These are phyloP conservation scores for Pagetopsis macropterus DNA, from an alignment of 2,797 vertebrate species.

Conservation along the genomic window DNA sequence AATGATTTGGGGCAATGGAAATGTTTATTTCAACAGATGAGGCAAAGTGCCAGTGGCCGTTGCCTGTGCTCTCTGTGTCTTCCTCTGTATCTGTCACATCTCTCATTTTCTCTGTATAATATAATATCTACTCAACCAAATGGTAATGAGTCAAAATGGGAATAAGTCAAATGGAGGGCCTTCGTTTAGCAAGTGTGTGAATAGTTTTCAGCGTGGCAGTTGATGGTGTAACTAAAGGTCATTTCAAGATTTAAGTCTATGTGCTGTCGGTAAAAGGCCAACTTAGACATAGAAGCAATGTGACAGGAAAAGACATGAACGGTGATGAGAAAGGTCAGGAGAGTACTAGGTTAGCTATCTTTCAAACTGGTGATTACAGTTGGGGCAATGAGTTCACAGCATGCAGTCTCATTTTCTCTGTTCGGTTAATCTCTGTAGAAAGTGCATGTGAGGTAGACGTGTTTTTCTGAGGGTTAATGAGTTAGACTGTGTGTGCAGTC, in stretches of 20 bases:
- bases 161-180: conserved; percentile 41
- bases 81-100: conserved; percentile 22
- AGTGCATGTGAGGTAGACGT: background rate
- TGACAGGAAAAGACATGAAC: conserved; percentile 43
- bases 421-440: background rate
- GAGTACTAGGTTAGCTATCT: conserved; percentile 21
- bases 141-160: conserved; percentile 52
- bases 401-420: conserved; percentile 4
- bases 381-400: conserved; percentile 3
- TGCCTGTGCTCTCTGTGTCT: conserved; percentile 8
- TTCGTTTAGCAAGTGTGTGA: conserved; percentile 36
- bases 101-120: conserved; percentile 24
- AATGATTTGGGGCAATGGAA: conserved; percentile 25
- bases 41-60: conserved; percentile 25
- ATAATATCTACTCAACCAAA: conserved; percentile 42
- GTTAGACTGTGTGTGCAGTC: conserved; percentile 11
- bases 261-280: conserved; percentile 59
- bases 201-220: conserved; percentile 37
- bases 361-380: conserved; percentile 21
- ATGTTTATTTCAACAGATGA: conserved; percentile 59
- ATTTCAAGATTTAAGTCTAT: conserved; percentile 50
- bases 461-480: background rate
- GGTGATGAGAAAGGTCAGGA: conserved; percentile 55
- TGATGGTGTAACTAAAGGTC: conserved; percentile 67
- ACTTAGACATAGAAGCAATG: conserved; percentile 21